These are phyloP conservation scores for Semnornis frantzii DNA, from an alignment of 2,113 vertebrate genomes.

Conservation along the genomic window DNA sequence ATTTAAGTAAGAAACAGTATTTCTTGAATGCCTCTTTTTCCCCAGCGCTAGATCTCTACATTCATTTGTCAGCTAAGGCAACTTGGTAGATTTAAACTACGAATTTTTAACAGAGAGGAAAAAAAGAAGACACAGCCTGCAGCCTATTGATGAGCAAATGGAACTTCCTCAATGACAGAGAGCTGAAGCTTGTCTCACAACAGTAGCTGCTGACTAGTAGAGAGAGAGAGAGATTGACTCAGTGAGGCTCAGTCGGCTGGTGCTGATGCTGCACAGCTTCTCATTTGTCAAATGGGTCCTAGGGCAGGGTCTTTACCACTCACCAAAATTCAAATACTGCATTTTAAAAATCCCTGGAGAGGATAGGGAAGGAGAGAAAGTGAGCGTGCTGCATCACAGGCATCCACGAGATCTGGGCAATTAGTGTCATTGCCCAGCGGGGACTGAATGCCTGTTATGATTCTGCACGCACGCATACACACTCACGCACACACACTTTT, in stretches of 20 bases:
- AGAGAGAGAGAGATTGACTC: conserved; percentile 71
- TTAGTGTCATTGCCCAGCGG: conserved; percentile 77
- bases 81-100: conserved; percentile 65
- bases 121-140: conserved; percentile 61
- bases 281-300: conserved; percentile 87
- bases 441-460: conserved; percentile 67
- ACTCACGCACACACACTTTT: not conserved
- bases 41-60: conserved; percentile 51
- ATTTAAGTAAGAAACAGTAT: conserved; percentile 40
- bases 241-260: conserved; percentile 73
- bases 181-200: conserved; percentile 73
- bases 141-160: conserved; percentile 77
- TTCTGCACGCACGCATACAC: conserved; percentile 22
- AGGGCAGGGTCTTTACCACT: conserved; percentile 79
- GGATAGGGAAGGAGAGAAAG: conserved; percentile 60
- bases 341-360: conserved; percentile 81
- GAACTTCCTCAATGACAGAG: conserved; percentile 79
- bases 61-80: conserved; percentile 74
- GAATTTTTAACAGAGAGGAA: conserved; percentile 22
- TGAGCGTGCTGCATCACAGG: conserved; percentile 66
- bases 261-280: conserved; percentile 75
- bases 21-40: not conserved
- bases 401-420: conserved; percentile 72
- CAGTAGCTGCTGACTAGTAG: conserved; percentile 74
- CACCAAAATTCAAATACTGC: conserved; percentile 84